Percentiles rank a stretch among this genome's conserved stretches.
Evolutionary conservation across 2,888 invertebrate species (phyloP).

Genomic region (Latrodectus hesperus): DNA sequence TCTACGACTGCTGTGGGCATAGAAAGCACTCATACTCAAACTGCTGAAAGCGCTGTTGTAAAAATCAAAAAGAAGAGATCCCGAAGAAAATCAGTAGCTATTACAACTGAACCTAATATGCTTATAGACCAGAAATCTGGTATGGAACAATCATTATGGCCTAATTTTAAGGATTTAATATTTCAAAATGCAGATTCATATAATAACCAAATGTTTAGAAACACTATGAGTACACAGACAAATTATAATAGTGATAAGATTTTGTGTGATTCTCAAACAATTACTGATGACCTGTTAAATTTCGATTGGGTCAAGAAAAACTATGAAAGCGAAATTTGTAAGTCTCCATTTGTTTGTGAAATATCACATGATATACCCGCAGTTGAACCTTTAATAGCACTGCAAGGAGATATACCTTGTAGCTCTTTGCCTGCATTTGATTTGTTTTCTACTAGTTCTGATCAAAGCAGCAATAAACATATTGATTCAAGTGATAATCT

Average conservation of each 20-base stretch:
- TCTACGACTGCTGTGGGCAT: slow-evolving; percentile 12
- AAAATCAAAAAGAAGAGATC: slow-evolving; percentile 61
- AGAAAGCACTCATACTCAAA: slow-evolving; percentile 70
- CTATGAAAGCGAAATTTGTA: slow-evolving; percentile 21
- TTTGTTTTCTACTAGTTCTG: slow-evolving; percentile 3
- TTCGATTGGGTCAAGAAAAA: slow-evolving; percentile 32
- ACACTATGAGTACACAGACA: slow-evolving; percentile 56
- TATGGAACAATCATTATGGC: slow-evolving; percentile 36
- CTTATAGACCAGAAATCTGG: not conserved
- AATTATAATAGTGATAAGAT: slow-evolving; percentile 37
- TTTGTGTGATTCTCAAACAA: slow-evolving; percentile 63
- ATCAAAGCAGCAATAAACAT: not conserved
- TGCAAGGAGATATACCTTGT: not conserved
- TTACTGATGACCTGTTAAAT: slow-evolving; percentile 61
- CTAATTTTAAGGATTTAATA: slow-evolving; percentile 48
- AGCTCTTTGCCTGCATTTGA: slow-evolving; percentile 9
- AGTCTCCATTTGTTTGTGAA: slow-evolving; percentile 20
- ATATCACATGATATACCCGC: slow-evolving; percentile 19
- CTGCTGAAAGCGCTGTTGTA: slow-evolving; percentile 65
- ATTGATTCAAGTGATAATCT: not conserved
- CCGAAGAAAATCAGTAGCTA: slow-evolving; percentile 57
- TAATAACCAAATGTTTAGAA: slow-evolving; percentile 12
- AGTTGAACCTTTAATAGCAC: slow-evolving; percentile 12
- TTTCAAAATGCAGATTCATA: slow-evolving; percentile 5
- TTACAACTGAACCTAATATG: slow-evolving; percentile 44